A percentile compares a stretch with the other conserved stretches of the same genome.
These are phyloP conservation scores for Bombus confusus DNA, from an alignment of 1,140 invertebrate genomes.

Conservation along the genomic window DNA sequence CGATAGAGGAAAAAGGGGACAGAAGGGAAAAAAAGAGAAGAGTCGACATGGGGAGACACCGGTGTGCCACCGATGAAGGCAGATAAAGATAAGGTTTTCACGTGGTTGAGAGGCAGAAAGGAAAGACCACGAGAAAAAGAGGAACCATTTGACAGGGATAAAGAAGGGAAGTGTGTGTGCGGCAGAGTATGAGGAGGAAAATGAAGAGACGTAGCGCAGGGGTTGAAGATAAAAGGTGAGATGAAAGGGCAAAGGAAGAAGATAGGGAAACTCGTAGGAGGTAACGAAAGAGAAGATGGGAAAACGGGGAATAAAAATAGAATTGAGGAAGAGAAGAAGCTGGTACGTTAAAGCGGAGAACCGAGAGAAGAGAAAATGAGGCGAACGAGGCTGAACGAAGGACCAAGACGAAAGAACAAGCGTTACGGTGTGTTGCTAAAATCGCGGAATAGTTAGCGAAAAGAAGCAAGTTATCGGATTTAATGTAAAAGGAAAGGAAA, in stretches of 20 bases:
- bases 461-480: constrained; percentile 8
- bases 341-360: neutral
- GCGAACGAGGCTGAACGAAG: neutral
- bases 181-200: neutral
- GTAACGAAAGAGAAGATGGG: neutral
- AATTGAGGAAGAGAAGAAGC: neutral
- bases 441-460: neutral
- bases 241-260: neutral
- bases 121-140: neutral
- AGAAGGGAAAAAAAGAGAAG: too few relatives aligned
- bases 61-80: neutral
- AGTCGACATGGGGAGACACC: neutral
- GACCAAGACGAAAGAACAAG: too few relatives aligned
- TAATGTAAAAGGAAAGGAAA: neutral
- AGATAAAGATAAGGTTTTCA: constrained; percentile 30
- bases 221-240: neutral
- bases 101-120: neutral
- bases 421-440: neutral
- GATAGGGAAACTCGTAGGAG: constrained; percentile 5
- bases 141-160: neutral
- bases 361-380: neutral
- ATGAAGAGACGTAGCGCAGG: neutral
- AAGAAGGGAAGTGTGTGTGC: neutral
- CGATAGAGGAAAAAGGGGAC: neutral
- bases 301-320: neutral